Evolutionary conservation across 2,888 invertebrate species (phyloP).

Genomic region (Rhaphigaster nebulosa): DNA sequence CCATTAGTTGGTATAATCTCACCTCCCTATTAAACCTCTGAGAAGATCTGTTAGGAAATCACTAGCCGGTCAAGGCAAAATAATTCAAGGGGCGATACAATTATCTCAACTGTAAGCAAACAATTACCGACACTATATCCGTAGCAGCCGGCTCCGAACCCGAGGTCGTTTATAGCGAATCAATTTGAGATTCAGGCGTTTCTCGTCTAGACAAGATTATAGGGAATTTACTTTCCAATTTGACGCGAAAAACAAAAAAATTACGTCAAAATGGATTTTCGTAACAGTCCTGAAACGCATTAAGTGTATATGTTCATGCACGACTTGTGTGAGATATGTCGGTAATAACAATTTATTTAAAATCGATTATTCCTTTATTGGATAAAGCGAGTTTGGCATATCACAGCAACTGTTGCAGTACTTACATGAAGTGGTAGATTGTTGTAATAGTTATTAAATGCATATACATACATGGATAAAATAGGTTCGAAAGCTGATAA

Average conservation of each 20-base stretch:
- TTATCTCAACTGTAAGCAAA: slow-evolving; percentile 35
- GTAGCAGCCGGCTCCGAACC: neutral
- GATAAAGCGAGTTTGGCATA: neutral
- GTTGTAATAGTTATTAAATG: neutral
- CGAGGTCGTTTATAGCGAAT: neutral
- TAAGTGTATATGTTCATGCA: neutral
- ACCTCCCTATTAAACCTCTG: neutral
- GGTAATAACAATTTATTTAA: slow-evolving; percentile 6
- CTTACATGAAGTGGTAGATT: neutral
- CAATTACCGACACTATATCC: slow-evolving; percentile 33
- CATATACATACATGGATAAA: neutral
- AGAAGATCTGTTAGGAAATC: neutral
- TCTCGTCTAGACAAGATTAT: neutral
- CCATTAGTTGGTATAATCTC: neutral
- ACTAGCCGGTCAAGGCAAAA: neutral
- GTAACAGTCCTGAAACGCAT: slow-evolving; percentile 16
- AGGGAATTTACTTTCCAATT: slow-evolving; percentile 35
- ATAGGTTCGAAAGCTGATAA: neutral
- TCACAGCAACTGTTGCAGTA: neutral
- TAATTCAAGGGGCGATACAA: neutral
- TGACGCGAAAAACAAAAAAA: slow-evolving; percentile 25
- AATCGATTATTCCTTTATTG: slow-evolving; percentile 23
- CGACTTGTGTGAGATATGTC: slow-evolving; percentile 21
- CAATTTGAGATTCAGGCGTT: neutral
- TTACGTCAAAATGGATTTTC: slow-evolving; percentile 19